These are phyloP conservation scores for Arctocebus calabarensis DNA, from an alignment of 2,797 vertebrate genomes.

Conservation along the genomic window DNA sequence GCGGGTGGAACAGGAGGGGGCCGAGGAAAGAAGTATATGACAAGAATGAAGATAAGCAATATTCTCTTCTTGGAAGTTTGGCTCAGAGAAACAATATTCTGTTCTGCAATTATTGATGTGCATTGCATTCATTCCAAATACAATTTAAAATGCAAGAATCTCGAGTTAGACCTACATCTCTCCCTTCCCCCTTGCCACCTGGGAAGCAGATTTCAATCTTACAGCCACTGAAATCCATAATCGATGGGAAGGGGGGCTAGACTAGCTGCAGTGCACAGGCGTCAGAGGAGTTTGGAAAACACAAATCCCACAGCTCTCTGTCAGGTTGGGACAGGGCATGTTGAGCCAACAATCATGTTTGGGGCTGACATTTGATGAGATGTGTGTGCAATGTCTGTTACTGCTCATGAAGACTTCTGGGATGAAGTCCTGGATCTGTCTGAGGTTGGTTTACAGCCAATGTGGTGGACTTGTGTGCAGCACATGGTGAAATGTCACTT, in stretches of 20 bases:
- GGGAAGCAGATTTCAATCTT: conserved; percentile 38
- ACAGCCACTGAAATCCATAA: neutral
- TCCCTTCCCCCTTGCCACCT: neutral
- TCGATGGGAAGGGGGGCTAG: neutral
- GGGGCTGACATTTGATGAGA: neutral
- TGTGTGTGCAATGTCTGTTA: conserved; percentile 46
- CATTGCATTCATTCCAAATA: conserved; percentile 62
- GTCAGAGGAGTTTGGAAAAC: neutral
- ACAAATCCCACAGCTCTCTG: neutral
- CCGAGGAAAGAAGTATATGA: conserved; percentile 37
- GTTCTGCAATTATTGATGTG: conserved; percentile 51
- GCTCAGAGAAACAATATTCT: conserved; percentile 23
- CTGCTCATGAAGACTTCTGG: conserved; percentile 55
- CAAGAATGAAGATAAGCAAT: conserved; percentile 69
- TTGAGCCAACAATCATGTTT: conserved; percentile 33
- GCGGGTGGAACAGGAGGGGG: neutral
- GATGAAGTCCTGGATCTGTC: conserved; percentile 43
- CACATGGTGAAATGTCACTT: conserved; percentile 71
- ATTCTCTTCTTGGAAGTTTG: conserved; percentile 47
- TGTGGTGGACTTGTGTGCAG: conserved; percentile 34
- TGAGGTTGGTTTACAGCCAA: conserved; percentile 55
- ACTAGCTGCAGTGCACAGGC: neutral
- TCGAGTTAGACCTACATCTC: neutral
- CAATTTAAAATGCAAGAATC: conserved; percentile 67
- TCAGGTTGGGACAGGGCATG: neutral